These are phyloP conservation scores for Noctua fimbriata DNA, from an alignment of 2,888 invertebrate species.

Conservation along the genomic window DNA sequence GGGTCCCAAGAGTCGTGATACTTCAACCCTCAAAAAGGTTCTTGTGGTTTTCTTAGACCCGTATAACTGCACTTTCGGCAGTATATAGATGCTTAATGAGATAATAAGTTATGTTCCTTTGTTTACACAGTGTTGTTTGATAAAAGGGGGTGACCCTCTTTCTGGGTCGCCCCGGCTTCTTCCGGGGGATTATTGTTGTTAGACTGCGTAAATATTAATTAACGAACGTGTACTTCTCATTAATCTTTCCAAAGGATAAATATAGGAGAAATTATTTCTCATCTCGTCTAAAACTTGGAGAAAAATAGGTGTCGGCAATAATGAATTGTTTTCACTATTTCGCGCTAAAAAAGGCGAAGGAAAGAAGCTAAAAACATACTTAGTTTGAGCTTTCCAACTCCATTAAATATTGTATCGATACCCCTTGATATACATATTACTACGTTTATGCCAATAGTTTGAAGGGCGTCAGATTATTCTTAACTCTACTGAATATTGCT, in stretches of 20 bases:
- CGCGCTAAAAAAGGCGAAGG: not conserved
- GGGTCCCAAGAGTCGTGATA: constrained; percentile 54
- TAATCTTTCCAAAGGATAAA: not conserved
- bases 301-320: not conserved
- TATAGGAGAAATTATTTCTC: not conserved
- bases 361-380: not conserved
- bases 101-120: constrained; percentile 35
- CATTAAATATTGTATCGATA: not conserved
- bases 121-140: constrained; percentile 23
- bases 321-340: not conserved
- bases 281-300: not conserved
- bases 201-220: constrained; percentile 23
- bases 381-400: not conserved
- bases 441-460: not conserved
- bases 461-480: not conserved
- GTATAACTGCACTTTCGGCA: constrained; percentile 48
- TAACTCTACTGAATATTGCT: not conserved
- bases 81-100: constrained; percentile 16
- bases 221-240: constrained; percentile 1
- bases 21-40: constrained; percentile 48
- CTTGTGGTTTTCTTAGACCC: constrained; percentile 39
- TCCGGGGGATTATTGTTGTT: not conserved
- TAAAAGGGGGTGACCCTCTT: not conserved
- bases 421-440: not conserved
- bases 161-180: not conserved